Evolutionary conservation across 1,140 invertebrate genomes (phyloP), one percentile per base, ranked within the genome.

Genomic region (Gryllus bimaculatus): DNA sequence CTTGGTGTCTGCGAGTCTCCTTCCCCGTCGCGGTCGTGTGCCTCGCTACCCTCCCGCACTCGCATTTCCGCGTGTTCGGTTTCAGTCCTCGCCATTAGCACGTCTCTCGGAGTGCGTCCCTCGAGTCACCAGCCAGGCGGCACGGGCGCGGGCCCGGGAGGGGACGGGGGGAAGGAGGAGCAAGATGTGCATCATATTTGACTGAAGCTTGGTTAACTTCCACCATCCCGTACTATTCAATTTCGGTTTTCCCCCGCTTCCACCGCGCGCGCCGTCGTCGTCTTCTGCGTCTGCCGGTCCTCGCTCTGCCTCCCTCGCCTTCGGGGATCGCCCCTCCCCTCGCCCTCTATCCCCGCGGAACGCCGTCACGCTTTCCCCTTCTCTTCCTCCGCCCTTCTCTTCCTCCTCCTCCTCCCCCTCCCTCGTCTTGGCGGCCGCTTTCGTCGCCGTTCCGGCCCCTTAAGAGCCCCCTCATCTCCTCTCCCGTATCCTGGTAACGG

Each of bases 161-260:
- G 15, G 10, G 54, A 7, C 54, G 7, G 18, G 18, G 54, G 2
- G 10, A 2, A 7, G 54, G 54, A 10, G 18, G 54, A 18, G 10
- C 74, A 47, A 26, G 10, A 47, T 21, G 47, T 75, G 20, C 74
- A 75, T 78, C 78, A 47, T 74, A 39, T 78, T 78, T 78, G 78
- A 78, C 54, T 78, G 78, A 78, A 48, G 54, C 49, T 73, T 74
- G 54, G 78, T 78, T 78, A 78, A 78, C 78, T 78, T 78, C 21
- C 66, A 73, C 18, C 39, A 39, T 76, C 47, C 26, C n/a, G 15
- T 13, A 78, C 26, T 49, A 78, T 78, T 78, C 78, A 74, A 74
- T 78, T 78, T 78, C 78, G 26, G 66, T 66, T 21, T 54, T 10
- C 48, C 48, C 8, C 26, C 7, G 18, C 7, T 47, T 39, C 47